Percentiles rank a stretch among this genome's conserved stretches.
Conservation (phyloP, 2,113 vertebrate species). For the Scophthalmus maximus region DNA sequence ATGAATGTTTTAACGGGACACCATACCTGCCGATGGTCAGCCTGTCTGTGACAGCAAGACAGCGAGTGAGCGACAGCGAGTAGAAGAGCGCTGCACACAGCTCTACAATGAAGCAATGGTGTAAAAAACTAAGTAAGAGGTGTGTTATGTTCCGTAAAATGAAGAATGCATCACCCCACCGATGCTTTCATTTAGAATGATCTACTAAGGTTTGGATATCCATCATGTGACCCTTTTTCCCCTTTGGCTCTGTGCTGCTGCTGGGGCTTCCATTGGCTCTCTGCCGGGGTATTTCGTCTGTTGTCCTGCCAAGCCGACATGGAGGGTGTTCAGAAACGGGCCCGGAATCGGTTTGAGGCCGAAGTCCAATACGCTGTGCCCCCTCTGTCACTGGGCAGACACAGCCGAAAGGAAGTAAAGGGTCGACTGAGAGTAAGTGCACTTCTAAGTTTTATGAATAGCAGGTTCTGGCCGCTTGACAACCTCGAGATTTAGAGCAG, state of each 20-base stretch:
- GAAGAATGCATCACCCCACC: too few relatives aligned
- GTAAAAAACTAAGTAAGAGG: too few relatives aligned
- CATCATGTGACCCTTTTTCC: conserved; percentile 13
- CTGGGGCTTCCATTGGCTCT: conserved; percentile 48
- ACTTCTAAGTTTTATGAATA: background rate
- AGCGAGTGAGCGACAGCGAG: too few relatives aligned
- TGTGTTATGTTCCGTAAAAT: too few relatives aligned
- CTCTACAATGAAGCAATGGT: too few relatives aligned
- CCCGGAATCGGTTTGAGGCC: conserved; percentile 45
- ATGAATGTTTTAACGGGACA: too few relatives aligned
- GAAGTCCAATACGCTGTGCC: conserved; percentile 33
- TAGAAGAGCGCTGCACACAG: too few relatives aligned
- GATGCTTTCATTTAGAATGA: conserved; percentile 35
- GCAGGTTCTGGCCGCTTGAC: conserved; percentile 7
- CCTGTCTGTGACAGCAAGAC: too few relatives aligned
- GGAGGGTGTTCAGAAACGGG: conserved; percentile 44
- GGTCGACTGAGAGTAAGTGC: conserved; percentile 1
- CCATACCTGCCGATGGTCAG: too few relatives aligned
- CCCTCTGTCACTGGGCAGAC: conserved; percentile 37
- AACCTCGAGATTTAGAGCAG: conserved; percentile 4
- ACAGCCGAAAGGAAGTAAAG: conserved; percentile 43
- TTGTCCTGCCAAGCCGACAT: conserved; percentile 64
- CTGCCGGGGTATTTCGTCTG: conserved; percentile 48
- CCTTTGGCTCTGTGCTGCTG: conserved; percentile 33
- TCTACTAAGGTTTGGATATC: conserved; percentile 21